Evolutionary conservation across 2,113 vertebrate species (phyloP).

Genomic region (Colinus virginianus): DNA sequence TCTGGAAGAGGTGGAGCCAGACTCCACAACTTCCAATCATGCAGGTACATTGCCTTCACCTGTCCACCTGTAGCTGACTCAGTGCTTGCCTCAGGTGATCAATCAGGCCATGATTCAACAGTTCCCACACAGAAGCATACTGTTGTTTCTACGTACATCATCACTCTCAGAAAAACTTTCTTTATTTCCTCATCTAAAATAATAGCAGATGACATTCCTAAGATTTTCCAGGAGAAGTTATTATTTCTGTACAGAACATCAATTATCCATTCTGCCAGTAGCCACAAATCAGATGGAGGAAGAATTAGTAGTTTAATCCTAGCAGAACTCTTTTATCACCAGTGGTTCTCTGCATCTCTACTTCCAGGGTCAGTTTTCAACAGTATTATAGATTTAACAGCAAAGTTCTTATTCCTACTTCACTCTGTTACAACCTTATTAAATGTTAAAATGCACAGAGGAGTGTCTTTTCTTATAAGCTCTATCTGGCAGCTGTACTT

Average conservation of each 20-base stretch:
- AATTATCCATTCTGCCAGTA: background rate
- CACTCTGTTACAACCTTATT: background rate
- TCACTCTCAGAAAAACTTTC: background rate
- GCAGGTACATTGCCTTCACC: too few species aligned
- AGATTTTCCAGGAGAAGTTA: background rate
- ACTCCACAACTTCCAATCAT: too few species aligned
- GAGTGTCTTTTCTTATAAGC: background rate
- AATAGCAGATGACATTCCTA: background rate
- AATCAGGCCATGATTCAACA: too few species aligned
- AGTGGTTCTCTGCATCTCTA: background rate
- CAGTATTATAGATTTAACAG: background rate
- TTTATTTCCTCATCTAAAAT: background rate
- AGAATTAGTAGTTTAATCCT: background rate
- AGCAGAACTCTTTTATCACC: background rate
- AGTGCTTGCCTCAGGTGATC: too few species aligned
- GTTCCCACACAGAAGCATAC: too few species aligned
- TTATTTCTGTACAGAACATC: background rate
- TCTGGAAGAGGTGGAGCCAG: too few species aligned
- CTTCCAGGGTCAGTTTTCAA: background rate
- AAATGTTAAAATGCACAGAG: background rate
- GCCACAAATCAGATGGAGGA: background rate
- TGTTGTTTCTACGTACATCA: background rate
- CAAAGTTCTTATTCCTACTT: background rate
- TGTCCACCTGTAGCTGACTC: too few species aligned
- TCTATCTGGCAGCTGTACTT: background rate